Percentiles rank a stretch among this genome's conserved stretches.
Conservation (phyloP, 1,140 invertebrate species). For the Brachionus koreanus region DNA sequence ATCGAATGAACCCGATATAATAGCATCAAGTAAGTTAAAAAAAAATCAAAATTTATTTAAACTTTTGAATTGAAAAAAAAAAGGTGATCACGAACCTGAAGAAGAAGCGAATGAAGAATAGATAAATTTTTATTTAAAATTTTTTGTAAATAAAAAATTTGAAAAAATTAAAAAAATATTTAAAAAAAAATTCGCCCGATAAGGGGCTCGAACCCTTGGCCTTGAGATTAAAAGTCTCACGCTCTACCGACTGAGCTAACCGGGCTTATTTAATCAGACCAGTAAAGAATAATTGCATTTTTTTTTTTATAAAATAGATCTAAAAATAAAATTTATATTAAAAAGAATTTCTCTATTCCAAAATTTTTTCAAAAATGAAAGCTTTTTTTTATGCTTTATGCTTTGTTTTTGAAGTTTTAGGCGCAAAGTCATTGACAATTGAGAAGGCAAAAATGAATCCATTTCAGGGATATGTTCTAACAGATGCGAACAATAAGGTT, state of each 20-base stretch:
- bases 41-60: neutral
- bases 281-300: neutral
- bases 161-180: neutral
- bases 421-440: neutral
- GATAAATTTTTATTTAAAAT: neutral
- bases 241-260: slow-evolving; percentile 1
- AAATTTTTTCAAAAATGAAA: neutral
- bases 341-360: neutral
- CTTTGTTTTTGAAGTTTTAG: neutral
- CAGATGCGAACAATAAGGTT: neutral
- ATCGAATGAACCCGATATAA: neutral
- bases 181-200: neutral
- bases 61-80: neutral
- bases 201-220: neutral
- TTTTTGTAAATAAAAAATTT: neutral
- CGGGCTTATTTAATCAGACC: neutral
- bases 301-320: neutral
- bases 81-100: neutral
- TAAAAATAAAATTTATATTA: neutral
- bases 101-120: neutral
- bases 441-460: neutral
- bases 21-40: neutral
- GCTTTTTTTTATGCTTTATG: neutral
- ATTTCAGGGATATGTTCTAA: slow-evolving; percentile 20
- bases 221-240: slow-evolving; percentile 6